phyloP scores from a whole-genome alignment of 37 sponge, comb jelly and placozoan genomes.

The Corticium candelabrum region DNA sequence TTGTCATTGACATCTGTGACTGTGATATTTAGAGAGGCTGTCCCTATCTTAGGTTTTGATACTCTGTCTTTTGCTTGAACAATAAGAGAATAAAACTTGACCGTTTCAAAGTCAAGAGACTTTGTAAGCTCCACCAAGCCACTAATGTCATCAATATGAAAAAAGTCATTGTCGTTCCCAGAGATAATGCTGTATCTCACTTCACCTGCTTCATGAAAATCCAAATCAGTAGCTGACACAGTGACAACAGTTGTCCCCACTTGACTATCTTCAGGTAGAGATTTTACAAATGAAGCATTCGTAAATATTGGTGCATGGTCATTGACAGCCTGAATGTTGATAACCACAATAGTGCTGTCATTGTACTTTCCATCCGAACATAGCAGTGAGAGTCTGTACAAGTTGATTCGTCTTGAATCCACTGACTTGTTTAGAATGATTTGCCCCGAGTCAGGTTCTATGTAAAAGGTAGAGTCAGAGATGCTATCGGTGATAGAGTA shows the following conservation, averaged over 20 bases:
- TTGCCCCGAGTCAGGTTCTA: neutral
- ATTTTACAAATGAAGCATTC: neutral
- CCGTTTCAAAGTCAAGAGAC: neutral
- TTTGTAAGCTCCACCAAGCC: slow-evolving; percentile 6
- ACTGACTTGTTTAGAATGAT: neutral
- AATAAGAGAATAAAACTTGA: neutral
- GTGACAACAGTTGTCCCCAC: neutral
- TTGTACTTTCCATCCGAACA: neutral
- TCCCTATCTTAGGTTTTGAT: neutral
- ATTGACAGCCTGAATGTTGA: slow-evolving; percentile 12
- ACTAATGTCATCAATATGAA: neutral
- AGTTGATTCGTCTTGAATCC: neutral
- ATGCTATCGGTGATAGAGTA: neutral
- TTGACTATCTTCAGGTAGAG: neutral
- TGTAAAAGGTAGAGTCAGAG: neutral
- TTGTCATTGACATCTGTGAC: slow-evolving; percentile 9
- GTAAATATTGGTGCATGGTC: slow-evolving; percentile 7
- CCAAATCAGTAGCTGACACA: neutral
- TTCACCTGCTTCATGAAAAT: slow-evolving; percentile 7
- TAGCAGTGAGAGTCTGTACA: neutral
- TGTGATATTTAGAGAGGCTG: neutral
- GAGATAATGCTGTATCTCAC: neutral
- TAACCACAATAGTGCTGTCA: neutral
- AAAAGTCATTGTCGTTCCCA: neutral
- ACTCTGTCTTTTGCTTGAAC: neutral